Base-by-base conservation (phyloP, 2,888 invertebrate species). In the Galerucella pusilla region DNA sequence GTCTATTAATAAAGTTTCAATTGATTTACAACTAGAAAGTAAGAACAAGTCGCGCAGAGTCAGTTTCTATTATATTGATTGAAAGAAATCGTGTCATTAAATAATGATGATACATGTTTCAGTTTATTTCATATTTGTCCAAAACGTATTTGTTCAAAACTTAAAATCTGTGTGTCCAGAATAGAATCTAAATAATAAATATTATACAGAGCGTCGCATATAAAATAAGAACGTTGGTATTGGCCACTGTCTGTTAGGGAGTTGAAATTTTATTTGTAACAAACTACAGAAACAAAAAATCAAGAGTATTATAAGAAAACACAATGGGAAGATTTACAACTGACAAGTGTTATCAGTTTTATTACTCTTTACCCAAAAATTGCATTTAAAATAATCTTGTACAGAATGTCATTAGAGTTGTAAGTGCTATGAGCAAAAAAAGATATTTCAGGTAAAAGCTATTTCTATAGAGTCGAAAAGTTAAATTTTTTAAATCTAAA, bases 21-120 rank as follows among this genome's bases (percentile, higher is more conserved):
- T 57, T 57, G 57, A 57, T 57, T 57, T 57, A 57, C 20, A 57
- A 20, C 57, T 57, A 57, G 57, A 57, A 57, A 57, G 57, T 57
- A 3, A 20, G 20, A 57, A 57, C 57, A 20, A 20, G 49, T 4
- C 49, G 14, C 14, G 4, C 5, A 12, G 12, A 14, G 57, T 57
- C 57, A 10, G 20, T 57, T 57, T 57, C 57, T 57, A 57, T 57
- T 10, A 57, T 10, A 57, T 16, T 57, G 10, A 57, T 57, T 57
- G 2, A 16, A 57, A 20, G 20, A 20, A 57, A 57, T 57, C 57
- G 10, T 57, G 20, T 10, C 57, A 20, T n/a, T 1, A 6, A 57
- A 57, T 57, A 57, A 57, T 20, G 20, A 57, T 57, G 10, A 57
- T 49, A 49, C 0, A 57, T 57, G 5, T 6, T 9, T 57, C 16